Base-by-base conservation (phyloP, 2,113 vertebrate species). In the Thalassarche chlororhynchos region DNA sequence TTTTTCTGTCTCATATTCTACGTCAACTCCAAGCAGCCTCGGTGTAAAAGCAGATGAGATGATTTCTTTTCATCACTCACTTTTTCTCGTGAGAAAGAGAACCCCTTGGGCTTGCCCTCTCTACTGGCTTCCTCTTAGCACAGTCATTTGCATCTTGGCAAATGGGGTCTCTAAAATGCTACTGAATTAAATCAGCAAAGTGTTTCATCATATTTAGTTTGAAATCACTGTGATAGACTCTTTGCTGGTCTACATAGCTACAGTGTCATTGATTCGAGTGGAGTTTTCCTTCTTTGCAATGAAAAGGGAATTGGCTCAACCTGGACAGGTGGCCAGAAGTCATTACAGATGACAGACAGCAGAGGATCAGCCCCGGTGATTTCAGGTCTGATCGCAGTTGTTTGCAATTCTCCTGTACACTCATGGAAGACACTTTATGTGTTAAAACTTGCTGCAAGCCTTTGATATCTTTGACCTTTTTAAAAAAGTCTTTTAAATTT, bases 391-490 rank as follows among this genome's bases (percentile, higher is more conserved):
- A 92, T 74, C 13, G 5, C 38, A 46, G 60, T 88, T 72, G 29
- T 82, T 91, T 90, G 84, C 90, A 94, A 10, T 71, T 78, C 91
- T 87, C 74, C 32, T 36, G 34, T 55, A 86, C 77, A 47, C 91
- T 89, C 68, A 47, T 34, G 46, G 96, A 84, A 95, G 94, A 94
- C 49, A 92, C 95, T 98, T 92, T 38, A 93, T 97, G 93, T 96
- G 96, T 96, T 96, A 69, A 84, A 93, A 97, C 97, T 96, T 97
- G 96, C 96, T 95, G 64, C 61, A 69, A 83, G 85, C 76, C 98
- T 98, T 98, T 98, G 98, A 98, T 98, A 98, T 96, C 93, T 96
- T 94, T 97, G 98, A 97, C 98, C 96, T 96, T 96, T 93, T 17
- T 8, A 83, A 94, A 92, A 72, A 79, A 87, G 49, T 44, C 76